Conservation (phyloP, 2,888 invertebrate species). For the Xestia c-nigrum region DNA sequence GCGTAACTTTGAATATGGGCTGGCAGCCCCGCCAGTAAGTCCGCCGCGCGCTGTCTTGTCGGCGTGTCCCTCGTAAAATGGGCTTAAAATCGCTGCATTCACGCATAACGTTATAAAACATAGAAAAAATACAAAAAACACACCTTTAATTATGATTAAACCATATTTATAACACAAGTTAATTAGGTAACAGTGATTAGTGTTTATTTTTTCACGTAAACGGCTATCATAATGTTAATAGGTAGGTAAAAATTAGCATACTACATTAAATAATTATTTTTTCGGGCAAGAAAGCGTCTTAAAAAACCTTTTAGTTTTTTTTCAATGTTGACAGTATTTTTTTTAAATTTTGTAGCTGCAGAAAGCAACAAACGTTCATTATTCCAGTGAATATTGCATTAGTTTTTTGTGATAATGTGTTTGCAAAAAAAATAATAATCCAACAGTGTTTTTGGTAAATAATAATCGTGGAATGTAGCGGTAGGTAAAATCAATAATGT, state of each 20-base stretch:
- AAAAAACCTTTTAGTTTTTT: constrained; percentile 23
- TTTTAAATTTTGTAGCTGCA: constrained; percentile 28
- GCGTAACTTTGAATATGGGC: constrained; percentile 59
- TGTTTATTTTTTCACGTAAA: constrained; percentile 65
- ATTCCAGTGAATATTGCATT: constrained; percentile 31
- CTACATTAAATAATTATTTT: constrained; percentile 26
- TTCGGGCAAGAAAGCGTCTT: neutral
- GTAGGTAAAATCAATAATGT: constrained; percentile 86
- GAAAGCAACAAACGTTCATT: neutral
- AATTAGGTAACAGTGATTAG: constrained; percentile 71
- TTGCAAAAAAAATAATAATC: constrained; percentile 50
- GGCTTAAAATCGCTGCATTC: constrained; percentile 72
- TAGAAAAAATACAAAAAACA: constrained; percentile 65
- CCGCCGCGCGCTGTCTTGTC: constrained; percentile 77
- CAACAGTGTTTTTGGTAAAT: constrained; percentile 75
- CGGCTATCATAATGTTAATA: constrained; percentile 57
- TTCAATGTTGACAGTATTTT: constrained; percentile 32
- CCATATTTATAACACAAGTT: constrained; percentile 83
- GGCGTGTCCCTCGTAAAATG: constrained; percentile 77
- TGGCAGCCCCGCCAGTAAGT: constrained; percentile 79
- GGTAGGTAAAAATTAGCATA: constrained; percentile 60
- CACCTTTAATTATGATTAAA: constrained; percentile 77
- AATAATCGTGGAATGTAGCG: constrained; percentile 75
- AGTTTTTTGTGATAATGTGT: constrained; percentile 44
- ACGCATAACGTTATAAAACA: constrained; percentile 78